These are phyloP conservation scores for Samia ricini DNA, from an alignment of 1,140 invertebrate species.

Conservation along the genomic window DNA sequence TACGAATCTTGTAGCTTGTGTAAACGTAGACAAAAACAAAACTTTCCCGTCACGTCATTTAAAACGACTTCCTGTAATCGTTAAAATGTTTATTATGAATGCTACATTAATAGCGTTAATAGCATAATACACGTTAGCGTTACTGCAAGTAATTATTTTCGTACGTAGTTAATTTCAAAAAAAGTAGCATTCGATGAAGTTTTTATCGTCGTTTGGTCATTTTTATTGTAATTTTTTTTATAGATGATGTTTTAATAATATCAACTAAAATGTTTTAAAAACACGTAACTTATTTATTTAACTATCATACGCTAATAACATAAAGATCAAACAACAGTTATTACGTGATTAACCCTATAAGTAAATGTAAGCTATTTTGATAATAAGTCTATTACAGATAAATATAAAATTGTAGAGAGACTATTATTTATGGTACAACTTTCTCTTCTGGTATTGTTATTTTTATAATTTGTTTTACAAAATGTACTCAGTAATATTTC, in stretches of 20 bases:
- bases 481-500: no score
- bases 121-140: constrained; percentile 38
- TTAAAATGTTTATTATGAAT: constrained; percentile 37
- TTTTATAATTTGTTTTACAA: no score
- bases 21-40: neutral
- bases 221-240: constrained; percentile 2
- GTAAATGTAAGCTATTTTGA: neutral
- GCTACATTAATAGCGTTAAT: constrained; percentile 51
- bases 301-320: neutral
- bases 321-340: neutral
- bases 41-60: constrained; percentile 32
- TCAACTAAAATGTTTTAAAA: neutral
- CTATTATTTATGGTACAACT: no score
- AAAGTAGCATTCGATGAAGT: constrained; percentile 30
- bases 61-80: constrained; percentile 47
- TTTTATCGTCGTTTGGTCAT: constrained; percentile 31
- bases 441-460: no score
- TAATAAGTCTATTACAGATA: neutral
- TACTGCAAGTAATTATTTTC: constrained; percentile 47
- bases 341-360: neutral
- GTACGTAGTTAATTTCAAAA: constrained; percentile 34
- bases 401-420: neutral
- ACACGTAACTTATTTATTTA: neutral
- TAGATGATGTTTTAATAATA: constrained; percentile 1
- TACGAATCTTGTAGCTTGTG: neutral